phyloP scores from a whole-genome alignment of 2,888 invertebrate species.

The Frankliniella fusca region DNA sequence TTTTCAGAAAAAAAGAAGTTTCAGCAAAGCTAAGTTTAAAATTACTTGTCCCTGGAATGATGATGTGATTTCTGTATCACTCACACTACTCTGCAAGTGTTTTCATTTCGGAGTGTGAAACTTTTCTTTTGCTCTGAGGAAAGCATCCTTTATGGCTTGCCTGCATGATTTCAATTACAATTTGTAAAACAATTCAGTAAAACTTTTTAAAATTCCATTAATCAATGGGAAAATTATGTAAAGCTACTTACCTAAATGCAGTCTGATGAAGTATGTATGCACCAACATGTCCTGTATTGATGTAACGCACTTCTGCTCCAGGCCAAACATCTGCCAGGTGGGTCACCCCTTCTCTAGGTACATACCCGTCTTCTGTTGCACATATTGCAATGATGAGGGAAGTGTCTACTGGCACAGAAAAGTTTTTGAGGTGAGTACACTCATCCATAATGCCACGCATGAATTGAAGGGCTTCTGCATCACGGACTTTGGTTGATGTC shows the following conservation, averaged over 20 bases:
- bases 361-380: slow-evolving; percentile 85
- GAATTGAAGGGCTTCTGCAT: slow-evolving; percentile 73
- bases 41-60: no score
- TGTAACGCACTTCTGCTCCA: slow-evolving; percentile 79
- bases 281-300: slow-evolving; percentile 85
- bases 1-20: not conserved
- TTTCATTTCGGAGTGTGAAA: slow-evolving; percentile 8
- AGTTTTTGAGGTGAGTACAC: slow-evolving; percentile 93
- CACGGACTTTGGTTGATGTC: not conserved
- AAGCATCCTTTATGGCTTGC: slow-evolving; percentile 70
- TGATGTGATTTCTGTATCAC: no score
- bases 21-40: not conserved
- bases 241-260: slow-evolving; percentile 67
- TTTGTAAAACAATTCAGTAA: not conserved
- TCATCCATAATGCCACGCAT: slow-evolving; percentile 99
- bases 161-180: slow-evolving; percentile 49
- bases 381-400: slow-evolving; percentile 85
- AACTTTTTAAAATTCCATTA: not conserved
- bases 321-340: slow-evolving; percentile 89
- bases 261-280: slow-evolving; percentile 84
- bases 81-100: not conserved
- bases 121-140: slow-evolving; percentile 59
- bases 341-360: slow-evolving; percentile 79
- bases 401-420: slow-evolving; percentile 79
- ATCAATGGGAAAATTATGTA: not conserved